These are phyloP conservation scores for Larimichthys polyactis DNA, from an alignment of 2,113 vertebrate species.

Conservation along the genomic window DNA sequence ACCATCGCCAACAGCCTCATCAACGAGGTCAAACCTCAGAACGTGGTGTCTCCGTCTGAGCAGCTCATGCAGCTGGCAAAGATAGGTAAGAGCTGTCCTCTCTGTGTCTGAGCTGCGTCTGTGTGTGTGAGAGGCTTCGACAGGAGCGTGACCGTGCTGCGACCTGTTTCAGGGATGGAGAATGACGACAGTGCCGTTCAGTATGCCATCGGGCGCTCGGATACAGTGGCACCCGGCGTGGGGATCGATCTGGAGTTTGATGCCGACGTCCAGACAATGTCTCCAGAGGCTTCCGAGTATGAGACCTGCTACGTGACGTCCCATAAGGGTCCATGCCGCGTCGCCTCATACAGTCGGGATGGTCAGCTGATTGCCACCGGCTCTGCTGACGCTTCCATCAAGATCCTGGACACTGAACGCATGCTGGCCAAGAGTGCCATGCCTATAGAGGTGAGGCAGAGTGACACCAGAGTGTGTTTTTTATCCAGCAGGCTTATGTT, in stretches of 20 bases:
- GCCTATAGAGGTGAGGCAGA: constrained; percentile 92
- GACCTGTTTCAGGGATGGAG: constrained; percentile 90
- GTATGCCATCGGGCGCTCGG: constrained; percentile 97
- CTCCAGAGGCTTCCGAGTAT: constrained; percentile 96
- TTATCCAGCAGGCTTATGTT: not conserved
- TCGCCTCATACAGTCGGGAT: constrained; percentile 95
- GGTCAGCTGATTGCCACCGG: constrained; percentile 97
- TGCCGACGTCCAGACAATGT: constrained; percentile 98
- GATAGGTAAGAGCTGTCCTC: constrained; percentile 85
- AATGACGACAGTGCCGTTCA: constrained; percentile 96
- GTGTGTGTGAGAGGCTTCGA: not conserved
- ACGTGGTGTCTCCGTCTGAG: constrained; percentile 94
- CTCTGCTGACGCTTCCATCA: constrained; percentile 97
- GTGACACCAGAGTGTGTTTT: not conserved
- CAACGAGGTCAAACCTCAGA: constrained; percentile 94
- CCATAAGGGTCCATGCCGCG: constrained; percentile 95
- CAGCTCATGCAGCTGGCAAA: constrained; percentile 98
- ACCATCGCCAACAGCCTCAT: constrained; percentile 96
- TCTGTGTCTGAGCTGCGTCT: not conserved
- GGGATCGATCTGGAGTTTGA: constrained; percentile 98
- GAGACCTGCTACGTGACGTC: constrained; percentile 99
- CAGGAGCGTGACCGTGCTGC: not conserved
- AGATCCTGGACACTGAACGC: constrained; percentile 97
- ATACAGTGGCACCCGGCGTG: constrained; percentile 95
- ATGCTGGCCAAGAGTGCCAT: constrained; percentile 99